Evolutionary conservation across 2,888 invertebrate species (phyloP).

Genomic region (Drosophila atripex): DNA sequence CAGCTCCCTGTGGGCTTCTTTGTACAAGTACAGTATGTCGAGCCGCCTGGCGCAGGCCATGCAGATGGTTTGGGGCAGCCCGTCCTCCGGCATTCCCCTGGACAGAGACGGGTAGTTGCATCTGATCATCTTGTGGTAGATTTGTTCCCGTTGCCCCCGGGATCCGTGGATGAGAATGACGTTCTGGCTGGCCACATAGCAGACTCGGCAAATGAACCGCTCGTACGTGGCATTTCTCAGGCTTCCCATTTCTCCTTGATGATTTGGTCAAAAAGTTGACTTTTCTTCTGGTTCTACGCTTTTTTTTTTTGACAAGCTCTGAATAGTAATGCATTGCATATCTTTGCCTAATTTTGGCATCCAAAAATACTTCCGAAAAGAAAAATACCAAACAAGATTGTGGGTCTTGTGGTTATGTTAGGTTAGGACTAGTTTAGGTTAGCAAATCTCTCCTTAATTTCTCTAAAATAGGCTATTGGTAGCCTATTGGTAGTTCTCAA

Average conservation of each 20-base stretch:
- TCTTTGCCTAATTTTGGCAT: background rate
- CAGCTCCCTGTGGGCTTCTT: background rate
- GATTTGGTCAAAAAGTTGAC: background rate
- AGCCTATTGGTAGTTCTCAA: no score
- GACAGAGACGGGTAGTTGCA: background rate
- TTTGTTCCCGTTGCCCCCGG: background rate
- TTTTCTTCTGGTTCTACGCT: background rate
- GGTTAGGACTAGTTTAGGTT: no score
- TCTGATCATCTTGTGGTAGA: slow-evolving; percentile 1
- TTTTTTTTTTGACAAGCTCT: background rate
- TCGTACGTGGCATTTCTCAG: background rate
- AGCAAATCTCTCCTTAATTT: no score
- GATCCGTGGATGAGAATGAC: slow-evolving; percentile 6
- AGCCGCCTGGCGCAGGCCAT: background rate
- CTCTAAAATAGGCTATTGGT: no score
- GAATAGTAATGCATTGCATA: background rate
- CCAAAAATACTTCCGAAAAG: background rate
- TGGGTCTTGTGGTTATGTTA: no score
- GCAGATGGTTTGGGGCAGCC: slow-evolving; percentile 1
- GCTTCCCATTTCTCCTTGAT: slow-evolving; percentile 7
- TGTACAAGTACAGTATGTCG: background rate
- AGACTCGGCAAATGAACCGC: background rate
- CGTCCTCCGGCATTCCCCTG: background rate
- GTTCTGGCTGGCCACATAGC: background rate
- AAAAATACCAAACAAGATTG: background rate